Base-by-base conservation (phyloP, 1,140 invertebrate species). In the Drosophila pectinifera region DNA sequence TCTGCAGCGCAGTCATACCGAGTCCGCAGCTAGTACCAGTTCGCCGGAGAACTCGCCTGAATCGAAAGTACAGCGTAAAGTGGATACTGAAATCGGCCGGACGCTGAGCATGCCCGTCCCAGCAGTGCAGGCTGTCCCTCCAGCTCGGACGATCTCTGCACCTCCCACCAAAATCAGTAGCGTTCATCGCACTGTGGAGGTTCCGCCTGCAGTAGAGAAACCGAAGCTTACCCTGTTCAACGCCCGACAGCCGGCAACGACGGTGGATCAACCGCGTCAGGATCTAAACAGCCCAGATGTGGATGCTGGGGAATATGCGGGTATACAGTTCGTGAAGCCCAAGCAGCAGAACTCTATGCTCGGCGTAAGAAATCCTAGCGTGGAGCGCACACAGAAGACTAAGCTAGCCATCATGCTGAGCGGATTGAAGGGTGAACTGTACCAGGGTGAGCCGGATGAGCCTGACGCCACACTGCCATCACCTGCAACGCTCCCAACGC, bases 361-460 rank as follows among this genome's bases (percentile, higher is more conserved):
- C 4, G 76, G 51, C 7, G 34, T 38, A 0, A 84, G 73, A 43
- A 91, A 88, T 56, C 73, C 70, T 6, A 53, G 73, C 10, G 56
- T 92, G 18, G 91, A 92, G 31, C 81, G 88, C n/a, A 90, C 78
- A 8, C 78, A 92, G 34, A 92, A 91, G 67, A 86, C 82, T 4
- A 92, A 92, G 59, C 49, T 92, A 38, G 88, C 91, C 0, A 54
- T 91, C 5, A 92, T 92, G 89, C 56, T 92, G 8, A 91, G 85
- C 46, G 89, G 90, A 2, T 48, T 92, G 8, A 67, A 77, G 13
- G 91, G 91, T 18, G 91, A 92, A 73, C 73, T 92, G 10, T 90
- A 92, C 55, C 64, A 78, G 4, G 82, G 64, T 10, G 39, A 53
- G 3, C 34, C 57, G 6, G 86, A 90, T 70, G 75, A 82, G 36